Base-by-base conservation (phyloP, 2,888 invertebrate species). In the Nephrocerus scutellatus region DNA sequence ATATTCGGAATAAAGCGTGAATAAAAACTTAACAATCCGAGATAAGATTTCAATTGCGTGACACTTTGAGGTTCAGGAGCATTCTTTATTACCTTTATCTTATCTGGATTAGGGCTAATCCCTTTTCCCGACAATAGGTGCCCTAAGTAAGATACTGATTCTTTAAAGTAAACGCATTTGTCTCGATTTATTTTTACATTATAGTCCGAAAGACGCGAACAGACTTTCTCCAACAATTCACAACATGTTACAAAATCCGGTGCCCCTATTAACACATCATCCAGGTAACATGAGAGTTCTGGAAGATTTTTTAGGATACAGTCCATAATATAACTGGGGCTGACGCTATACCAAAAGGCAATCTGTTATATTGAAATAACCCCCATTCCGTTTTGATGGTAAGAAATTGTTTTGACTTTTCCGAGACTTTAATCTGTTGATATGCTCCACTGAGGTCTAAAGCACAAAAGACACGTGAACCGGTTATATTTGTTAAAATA, bases 121-220 rank as follows among this genome's bases (percentile, higher is more conserved):
- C 28, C 38, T 9, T 37, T 24, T n/a, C n/a, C 20, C 6, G 19
- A 26, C 8, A 49, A 30, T 4, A 18, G 22, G 19, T 49, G 46
- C 6, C 47, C 49, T 24, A 49, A 39, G 38, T 43, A 47, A 5
- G 35, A 16, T 22, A 45, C 35, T 4, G 10, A 29, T 32, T 22
- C 6, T 29, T 35, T 24, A 15, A 49, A 39, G 36, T 47, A 48
- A 26, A 36, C 31, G 41, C 45, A 47, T 43, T 49, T 47, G 6
- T 30, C 28, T n/a, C 37, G 19, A 25, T 47, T 47, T 6, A 44
- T 14, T 9, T 22, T 25, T 1, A 49, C 41, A 16, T 48, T 43
- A n/a, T 37, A 21, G 10, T 30, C 18, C 3, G 19, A 13, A n/a
- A 46, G 15, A 10, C 31, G 29, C n/a, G 28, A 8, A 3, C 39